Evolutionary conservation across 2,888 invertebrate genomes (phyloP), one percentile per base, ranked within the genome.

Genomic region (Perizoma affinitatum): DNA sequence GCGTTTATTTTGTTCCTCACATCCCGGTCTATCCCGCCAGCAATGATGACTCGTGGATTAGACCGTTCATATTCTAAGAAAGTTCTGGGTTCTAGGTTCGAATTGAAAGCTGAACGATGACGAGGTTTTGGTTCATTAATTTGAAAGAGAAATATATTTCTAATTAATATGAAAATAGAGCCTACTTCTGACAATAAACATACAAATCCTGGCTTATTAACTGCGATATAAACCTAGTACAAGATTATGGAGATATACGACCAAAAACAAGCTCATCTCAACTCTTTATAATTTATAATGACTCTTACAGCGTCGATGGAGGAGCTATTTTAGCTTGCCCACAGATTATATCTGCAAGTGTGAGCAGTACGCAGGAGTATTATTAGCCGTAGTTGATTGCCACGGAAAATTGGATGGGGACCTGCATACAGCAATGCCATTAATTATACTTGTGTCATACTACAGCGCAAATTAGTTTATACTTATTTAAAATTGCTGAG

Each of bases 371-470:
- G 72, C 73, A 72, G 74, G 73, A 74, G 75, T 75, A 80, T 82
- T 83, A 86, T 84, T 86, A 87, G 81, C 82, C 74, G 75, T 80
- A 78, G 79, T 81, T 85, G 83, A 87, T 86, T 84, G 81, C 80
- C 74, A 76, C 73, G 71, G 80, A 77, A 82, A 84, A 85, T 86
- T 85, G 85, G 81, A 82, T 77, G 76, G 81, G 82, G 80, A 82
- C 78, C 74, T 78, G 75, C 77, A 78, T 79, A 78, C 73, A 76
- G 69, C 74, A 68, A 70, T 63, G 72, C 69, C 72, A 68, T 73
- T 78, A 79, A 77, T 74, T 72, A 73, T 69, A 72, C 68, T 73
- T 67, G 68, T 68, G 68, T 72, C 72, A 73, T 68, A 68, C 58
- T 68, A 58, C 49, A 55, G 51, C 66, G 62, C 73, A 69, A 66